A percentile compares a stretch with the other conserved stretches of the same genome.
Conservation (phyloP, 2,797 vertebrate species). For the Pseudomugil gertrudae region DNA sequence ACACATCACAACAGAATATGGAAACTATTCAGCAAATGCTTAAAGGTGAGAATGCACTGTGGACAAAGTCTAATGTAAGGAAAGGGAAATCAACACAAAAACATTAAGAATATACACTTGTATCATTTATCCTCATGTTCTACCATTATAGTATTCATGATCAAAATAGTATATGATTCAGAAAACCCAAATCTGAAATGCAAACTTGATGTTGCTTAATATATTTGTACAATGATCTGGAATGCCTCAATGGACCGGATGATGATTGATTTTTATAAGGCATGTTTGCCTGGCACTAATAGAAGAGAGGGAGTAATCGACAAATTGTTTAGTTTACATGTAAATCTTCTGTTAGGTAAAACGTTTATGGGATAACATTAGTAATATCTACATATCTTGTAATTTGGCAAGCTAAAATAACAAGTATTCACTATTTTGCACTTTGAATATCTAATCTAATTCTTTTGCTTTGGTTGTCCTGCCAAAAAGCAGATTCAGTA, state of each 20-base stretch:
- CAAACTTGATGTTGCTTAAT: constrained; percentile 15
- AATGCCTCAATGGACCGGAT: not conserved
- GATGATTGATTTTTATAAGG: constrained; percentile 1
- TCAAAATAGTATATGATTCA: constrained; percentile 29
- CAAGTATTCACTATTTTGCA: not conserved
- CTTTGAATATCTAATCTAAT: not conserved
- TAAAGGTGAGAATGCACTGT: constrained; percentile 27
- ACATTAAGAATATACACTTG: constrained; percentile 44
- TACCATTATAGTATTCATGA: constrained; percentile 20
- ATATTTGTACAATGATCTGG: constrained; percentile 1
- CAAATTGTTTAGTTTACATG: not conserved
- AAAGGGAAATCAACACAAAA: constrained; percentile 46
- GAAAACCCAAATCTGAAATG: constrained; percentile 42
- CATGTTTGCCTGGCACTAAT: not conserved
- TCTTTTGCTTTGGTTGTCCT: constrained; percentile 17
- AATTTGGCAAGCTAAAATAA: not conserved
- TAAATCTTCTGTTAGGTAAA: not conserved
- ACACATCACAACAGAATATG: constrained; percentile 69
- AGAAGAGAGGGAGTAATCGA: not conserved
- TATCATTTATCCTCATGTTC: constrained; percentile 37
- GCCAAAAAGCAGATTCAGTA: constrained; percentile 28
- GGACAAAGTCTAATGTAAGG: constrained; percentile 40
- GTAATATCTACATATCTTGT: not conserved
- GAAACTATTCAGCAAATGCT: constrained; percentile 72
- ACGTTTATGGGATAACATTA: not conserved